Base-by-base conservation (phyloP, 2,888 invertebrate genomes). In the Argyresthia albistria region DNA sequence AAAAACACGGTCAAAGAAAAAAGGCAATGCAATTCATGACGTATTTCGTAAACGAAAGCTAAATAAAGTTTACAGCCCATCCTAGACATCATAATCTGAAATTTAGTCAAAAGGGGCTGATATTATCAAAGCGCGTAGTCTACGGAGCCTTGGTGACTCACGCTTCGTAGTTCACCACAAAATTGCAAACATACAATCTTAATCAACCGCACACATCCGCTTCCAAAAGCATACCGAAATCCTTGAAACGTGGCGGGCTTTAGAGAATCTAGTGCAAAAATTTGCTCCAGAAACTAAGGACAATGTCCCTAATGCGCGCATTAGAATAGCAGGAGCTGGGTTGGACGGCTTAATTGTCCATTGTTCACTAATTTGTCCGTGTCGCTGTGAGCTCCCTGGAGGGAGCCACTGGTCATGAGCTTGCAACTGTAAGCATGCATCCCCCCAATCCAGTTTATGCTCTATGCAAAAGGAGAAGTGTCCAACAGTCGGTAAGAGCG, bases 351-450 rank as follows among this genome's bases (percentile, higher is more conserved):
- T 70, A 71, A 73, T 72, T 70, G 67, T 61, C 65, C 66, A 70
- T 70, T 68, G 69, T 70, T 60, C 65, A 62, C 63, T 68, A 69
- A 73, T 71, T 70, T 67, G 72, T 72, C 65, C 66, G 61, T 60
- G 70, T 70, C 69, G 62, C 66, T 64, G 6, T n/a, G 12, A 50
- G 60, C 62, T 60, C 61, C 62, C 63, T 52, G 58, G 59, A 59
- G 67, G 53, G 60, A 56, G 57, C 61, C 59, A 55, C 59, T 60
- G 61, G 64, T 62, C 65, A 63, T 65, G 45, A 14, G 45, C 4
- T 15, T 14, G 8, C 48, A 36, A 25, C 35, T 46, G 46, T 25
- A 46, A 4, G 7, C 7, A 10, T 25, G 15, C 45, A 4, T 12
- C 15, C n/a, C 9, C 15, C 12, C 25, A 25, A 4, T 14, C 12